Evolutionary conservation across 1,140 invertebrate species (phyloP), one percentile per base, ranked within the genome.

Genomic region (Drosophila fuyamai): DNA sequence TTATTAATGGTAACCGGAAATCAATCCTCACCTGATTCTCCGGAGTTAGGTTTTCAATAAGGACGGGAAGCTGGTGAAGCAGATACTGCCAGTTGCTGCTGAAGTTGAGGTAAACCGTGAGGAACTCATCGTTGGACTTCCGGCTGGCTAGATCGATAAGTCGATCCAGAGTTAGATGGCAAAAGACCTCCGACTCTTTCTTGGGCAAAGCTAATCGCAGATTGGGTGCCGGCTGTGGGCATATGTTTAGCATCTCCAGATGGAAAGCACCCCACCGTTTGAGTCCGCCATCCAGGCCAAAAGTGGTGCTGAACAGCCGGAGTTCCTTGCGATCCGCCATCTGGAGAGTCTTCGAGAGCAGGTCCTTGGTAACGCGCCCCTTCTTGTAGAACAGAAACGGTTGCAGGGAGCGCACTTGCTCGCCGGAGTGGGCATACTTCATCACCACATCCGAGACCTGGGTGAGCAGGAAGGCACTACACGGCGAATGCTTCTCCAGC

Each of bases 31-130:
- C 92, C 81, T 81, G 60, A 60, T 92, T 92, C 35, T 90, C 82
- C 9, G 79, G 63, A 6, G 76, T 70, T 5, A 92, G 62, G 46
- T 93, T 94, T 14, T 83, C 85, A 23, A 94, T 92, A 57, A 94
- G 91, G 16, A 96, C 86, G 6, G 96, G 95, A 16, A 96, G 78
- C 40, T 94, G 90, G 80, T 95, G 94, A 12, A 96, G 82, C 66
- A 93, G 81, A 13, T 38, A 60, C 32, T 79, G 50, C 53, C 48
- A 67, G 41, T 67, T 82, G 38, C 78, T 86, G 51, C 82, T 93
- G 23, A 85, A 94, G 56, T 93, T 91, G 44, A 95, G 91, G 91
- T 93, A 96, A 5, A 92, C 44, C 10, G 66, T 86, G 3, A 83
- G 93, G 93, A 92, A 96, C 94, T 83, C 94, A 79, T 60, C 93